Percentiles rank a stretch among this genome's conserved stretches.
Evolutionary conservation across 2,888 invertebrate species (phyloP).

Genomic region (Xestia rhomboidea): DNA sequence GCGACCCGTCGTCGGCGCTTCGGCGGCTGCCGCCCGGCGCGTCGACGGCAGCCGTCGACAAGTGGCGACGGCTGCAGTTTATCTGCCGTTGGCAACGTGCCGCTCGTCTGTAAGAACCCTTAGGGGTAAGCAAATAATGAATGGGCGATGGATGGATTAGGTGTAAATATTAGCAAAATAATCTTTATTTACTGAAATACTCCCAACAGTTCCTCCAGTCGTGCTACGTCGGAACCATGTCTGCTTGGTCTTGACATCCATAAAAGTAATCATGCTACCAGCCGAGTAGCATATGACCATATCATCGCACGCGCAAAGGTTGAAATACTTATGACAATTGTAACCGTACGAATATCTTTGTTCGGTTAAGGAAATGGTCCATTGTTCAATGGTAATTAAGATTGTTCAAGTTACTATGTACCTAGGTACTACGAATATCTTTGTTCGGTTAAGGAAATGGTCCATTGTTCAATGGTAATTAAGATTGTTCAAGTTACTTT

Average conservation of each 20-base stretch:
- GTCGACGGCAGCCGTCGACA: too few species aligned
- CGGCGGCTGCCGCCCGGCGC: too few species aligned
- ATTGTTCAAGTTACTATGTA: constrained; percentile 2
- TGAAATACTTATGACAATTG: constrained; percentile 95
- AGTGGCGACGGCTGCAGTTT: too few species aligned
- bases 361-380: constrained; percentile 63
- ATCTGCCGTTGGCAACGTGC: too few species aligned
- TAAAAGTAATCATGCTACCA: constrained; percentile 95
- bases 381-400: background rate
- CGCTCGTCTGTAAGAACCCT: too few species aligned
- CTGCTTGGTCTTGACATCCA: constrained; percentile 92
- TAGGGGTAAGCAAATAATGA: background rate
- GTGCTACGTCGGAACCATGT: constrained; percentile 93
- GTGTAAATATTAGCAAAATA: constrained; percentile 2
- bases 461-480: background rate
- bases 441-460: constrained; percentile 64
- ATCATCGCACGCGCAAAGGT: constrained; percentile 94
- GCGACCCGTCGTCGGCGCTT: too few species aligned
- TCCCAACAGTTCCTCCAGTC: constrained; percentile 95
- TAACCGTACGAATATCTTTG: constrained; percentile 96
- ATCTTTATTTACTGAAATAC: constrained; percentile 91
- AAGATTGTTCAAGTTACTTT: background rate
- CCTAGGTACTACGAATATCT: constrained; percentile 92
- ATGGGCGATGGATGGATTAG: background rate
- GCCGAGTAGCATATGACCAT: constrained; percentile 94